Evolutionary conservation across 2,888 invertebrate genomes (phyloP).

Genomic region (Tetragonula carbonaria): DNA sequence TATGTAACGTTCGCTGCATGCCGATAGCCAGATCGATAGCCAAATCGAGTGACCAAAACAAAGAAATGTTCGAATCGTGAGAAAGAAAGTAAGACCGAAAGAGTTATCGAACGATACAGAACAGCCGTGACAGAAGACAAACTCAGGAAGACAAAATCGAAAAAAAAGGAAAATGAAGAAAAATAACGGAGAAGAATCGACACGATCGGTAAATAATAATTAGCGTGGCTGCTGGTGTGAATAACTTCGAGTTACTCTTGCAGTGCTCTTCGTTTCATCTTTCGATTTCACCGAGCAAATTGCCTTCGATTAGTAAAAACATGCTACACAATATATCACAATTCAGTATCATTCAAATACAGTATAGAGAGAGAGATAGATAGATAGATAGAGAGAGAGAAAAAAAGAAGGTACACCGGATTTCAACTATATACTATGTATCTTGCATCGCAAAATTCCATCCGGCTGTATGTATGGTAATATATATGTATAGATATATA

Average conservation of each 20-base stretch:
- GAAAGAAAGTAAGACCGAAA: too few species aligned
- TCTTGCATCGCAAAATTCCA: slow-evolving; percentile 13
- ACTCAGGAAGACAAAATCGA: not conserved
- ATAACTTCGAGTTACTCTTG: not conserved
- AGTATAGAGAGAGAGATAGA: not conserved
- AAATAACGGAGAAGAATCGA: not conserved
- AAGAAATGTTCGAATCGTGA: not conserved
- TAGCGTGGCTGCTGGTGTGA: not conserved
- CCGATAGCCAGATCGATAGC: not conserved
- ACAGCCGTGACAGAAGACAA: not conserved
- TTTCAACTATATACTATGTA: not conserved
- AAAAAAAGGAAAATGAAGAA: not conserved
- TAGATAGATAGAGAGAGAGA: not conserved
- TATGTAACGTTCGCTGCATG: slow-evolving; percentile 2
- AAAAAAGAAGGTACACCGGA: slow-evolving; percentile 10
- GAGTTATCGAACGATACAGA: not conserved
- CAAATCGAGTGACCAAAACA: not conserved
- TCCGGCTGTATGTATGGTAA: not conserved
- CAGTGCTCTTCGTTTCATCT: not conserved
- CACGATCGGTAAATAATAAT: slow-evolving; percentile 2
- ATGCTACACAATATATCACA: slow-evolving; percentile 22
- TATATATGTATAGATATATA: not conserved
- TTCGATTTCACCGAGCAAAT: not conserved
- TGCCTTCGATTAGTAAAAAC: slow-evolving; percentile 1
- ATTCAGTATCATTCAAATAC: slow-evolving; percentile 11